These are phyloP conservation scores for Anser brachyrhynchus DNA, from an alignment of 2,113 vertebrate genomes.

Conservation along the genomic window DNA sequence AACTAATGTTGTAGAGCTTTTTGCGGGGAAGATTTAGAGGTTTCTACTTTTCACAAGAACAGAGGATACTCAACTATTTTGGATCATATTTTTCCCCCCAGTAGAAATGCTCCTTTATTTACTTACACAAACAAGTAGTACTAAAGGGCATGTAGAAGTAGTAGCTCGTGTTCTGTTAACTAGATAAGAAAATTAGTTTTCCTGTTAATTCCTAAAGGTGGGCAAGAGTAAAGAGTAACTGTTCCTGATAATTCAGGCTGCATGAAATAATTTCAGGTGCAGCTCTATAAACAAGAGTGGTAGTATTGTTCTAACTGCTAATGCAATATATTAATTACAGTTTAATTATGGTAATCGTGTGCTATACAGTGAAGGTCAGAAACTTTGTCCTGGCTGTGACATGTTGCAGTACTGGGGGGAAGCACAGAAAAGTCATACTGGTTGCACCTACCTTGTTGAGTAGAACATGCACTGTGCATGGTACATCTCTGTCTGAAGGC, in stretches of 20 bases:
- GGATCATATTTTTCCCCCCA: background rate
- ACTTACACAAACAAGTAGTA: background rate
- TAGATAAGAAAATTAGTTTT: background rate
- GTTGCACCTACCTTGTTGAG: background rate
- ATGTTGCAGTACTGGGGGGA: background rate
- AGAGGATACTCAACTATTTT: background rate
- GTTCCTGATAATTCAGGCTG: background rate
- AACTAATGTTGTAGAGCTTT: background rate
- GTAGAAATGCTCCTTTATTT: background rate
- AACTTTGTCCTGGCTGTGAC: background rate
- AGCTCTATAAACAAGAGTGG: background rate
- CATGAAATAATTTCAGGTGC: background rate
- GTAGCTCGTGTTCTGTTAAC: background rate
- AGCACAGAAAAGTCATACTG: background rate
- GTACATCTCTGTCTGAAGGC: background rate
- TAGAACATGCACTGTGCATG: fast-evolving
- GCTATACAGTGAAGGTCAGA: background rate
- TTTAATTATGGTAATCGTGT: background rate
- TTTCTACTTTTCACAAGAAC: background rate
- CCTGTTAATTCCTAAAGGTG: background rate
- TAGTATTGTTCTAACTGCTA: background rate
- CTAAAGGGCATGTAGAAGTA: background rate
- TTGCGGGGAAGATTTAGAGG: background rate
- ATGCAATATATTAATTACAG: background rate
- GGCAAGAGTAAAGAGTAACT: background rate